Base-by-base conservation (phyloP, 2,888 invertebrate species). In the Lasius fuliginosus region DNA sequence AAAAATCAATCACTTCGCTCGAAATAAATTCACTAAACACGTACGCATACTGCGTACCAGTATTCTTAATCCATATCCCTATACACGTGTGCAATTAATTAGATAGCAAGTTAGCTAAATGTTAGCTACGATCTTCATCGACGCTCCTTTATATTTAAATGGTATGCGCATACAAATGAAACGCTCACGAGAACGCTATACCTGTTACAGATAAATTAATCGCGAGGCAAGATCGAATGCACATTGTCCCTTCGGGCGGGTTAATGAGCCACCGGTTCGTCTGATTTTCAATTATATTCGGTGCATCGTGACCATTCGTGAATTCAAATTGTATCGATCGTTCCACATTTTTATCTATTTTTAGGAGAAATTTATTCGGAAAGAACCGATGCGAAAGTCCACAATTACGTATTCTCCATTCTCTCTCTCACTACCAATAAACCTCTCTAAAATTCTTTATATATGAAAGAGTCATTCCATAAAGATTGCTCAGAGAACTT, bases 121-220 rank as follows among this genome's bases (percentile, higher is more conserved):
- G 88, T 85, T 87, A 88, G 68, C 84, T 85, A 88, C 71, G 60
- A 64, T 58, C 76, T 71, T 71, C 77, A 82, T 76, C 75, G 79
- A 62, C 85, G 60, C 82, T 68, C 68, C 83, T 89, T 90, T 90
- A 74, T 89, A 91, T 91, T 87, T 85, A 91, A 90, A 90, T 88
- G 81, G 77, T 68, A 64, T 77, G 30, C 76, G 86, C 84, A 89
- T 88, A 81, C 84, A 90, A 89, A 90, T 88, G 90, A 85, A 84
- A 56, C 68, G 64, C 60, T 87, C 82, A 75, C 81, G n/a, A 60
- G 79, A 65, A 68, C 64, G 27, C 58, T 46, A 82, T 69, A 30
- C 76, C 62, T 64, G 71, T 82, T 60, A 71, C 56, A 71, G 83
- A 87, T 74, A 90, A 90, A 84, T 86, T 89, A 88, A 87, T 83